Conservation (phyloP, 2,797 vertebrate genomes). For the Malurus splendens region DNA sequence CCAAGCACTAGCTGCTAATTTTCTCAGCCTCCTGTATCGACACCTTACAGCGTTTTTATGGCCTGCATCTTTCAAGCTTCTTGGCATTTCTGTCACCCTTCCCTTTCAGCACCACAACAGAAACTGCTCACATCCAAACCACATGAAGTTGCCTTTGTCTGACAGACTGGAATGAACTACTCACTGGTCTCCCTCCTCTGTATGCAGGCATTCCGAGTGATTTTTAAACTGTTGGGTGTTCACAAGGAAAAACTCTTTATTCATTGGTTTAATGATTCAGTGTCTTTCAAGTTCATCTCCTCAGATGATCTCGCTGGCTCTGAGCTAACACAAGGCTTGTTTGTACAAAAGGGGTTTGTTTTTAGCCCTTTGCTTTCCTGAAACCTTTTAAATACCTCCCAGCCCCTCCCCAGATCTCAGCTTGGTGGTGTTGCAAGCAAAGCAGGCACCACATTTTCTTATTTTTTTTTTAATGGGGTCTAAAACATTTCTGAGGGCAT, state of each 20-base stretch:
- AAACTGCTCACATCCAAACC: neutral
- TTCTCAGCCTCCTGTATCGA: neutral
- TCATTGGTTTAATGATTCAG: neutral
- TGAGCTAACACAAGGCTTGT: neutral
- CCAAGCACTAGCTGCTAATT: neutral
- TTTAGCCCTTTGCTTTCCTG: neutral
- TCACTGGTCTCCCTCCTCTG: neutral
- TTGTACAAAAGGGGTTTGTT: neutral
- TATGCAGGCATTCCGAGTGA: neutral
- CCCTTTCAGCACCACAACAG: neutral
- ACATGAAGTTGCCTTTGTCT: neutral
- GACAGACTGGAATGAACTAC: neutral
- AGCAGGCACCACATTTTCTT: neutral
- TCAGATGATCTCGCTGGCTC: neutral
- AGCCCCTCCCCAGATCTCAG: neutral
- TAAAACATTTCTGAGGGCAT: neutral
- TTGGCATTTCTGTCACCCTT: neutral
- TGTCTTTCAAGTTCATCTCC: constrained; percentile 6
- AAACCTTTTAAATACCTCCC: neutral
- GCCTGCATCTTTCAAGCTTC: neutral
- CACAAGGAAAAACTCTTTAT: neutral
- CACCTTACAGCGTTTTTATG: neutral
- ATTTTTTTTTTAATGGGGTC: neutral
- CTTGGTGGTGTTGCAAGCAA: neutral
- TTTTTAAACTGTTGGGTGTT: neutral